phyloP scores from a whole-genome alignment of 2,113 vertebrate genomes.

The Macrotis lagotis region DNA sequence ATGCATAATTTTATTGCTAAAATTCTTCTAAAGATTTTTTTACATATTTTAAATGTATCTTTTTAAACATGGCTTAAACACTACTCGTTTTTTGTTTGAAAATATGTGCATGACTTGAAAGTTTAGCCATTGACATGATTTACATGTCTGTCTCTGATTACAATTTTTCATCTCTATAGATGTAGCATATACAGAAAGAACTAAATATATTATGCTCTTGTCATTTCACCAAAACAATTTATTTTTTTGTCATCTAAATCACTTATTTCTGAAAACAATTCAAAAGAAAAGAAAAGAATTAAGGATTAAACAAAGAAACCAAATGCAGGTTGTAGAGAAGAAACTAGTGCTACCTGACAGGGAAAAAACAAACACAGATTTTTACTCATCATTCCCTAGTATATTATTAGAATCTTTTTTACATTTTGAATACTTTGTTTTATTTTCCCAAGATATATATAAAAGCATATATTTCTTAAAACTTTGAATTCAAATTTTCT shows the following conservation, averaged over 20 bases:
- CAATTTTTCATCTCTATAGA: not conserved
- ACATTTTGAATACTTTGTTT: too few species aligned
- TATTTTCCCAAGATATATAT: too few species aligned
- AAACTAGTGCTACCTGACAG: not conserved
- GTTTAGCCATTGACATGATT: not conserved
- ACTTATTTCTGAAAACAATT: not conserved
- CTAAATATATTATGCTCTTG: not conserved
- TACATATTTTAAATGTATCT: constrained; percentile 4
- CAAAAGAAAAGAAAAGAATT: constrained; percentile 20
- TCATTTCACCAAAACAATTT: not conserved
- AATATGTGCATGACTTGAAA: not conserved
- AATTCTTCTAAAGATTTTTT: not conserved
- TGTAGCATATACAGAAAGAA: not conserved
- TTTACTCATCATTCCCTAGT: not conserved
- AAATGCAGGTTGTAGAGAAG: not conserved
- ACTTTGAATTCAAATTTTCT: too few species aligned
- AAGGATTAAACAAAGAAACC: not conserved
- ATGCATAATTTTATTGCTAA: not conserved
- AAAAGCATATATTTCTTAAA: too few species aligned
- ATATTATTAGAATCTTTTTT: not conserved
- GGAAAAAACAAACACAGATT: not conserved
- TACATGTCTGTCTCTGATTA: not conserved
- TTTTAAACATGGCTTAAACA: not conserved
- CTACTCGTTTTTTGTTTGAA: not conserved
- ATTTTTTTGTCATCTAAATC: not conserved